These are phyloP conservation scores for Reticulitermes speratus DNA, from an alignment of 1,140 invertebrate species.

Conservation along the genomic window DNA sequence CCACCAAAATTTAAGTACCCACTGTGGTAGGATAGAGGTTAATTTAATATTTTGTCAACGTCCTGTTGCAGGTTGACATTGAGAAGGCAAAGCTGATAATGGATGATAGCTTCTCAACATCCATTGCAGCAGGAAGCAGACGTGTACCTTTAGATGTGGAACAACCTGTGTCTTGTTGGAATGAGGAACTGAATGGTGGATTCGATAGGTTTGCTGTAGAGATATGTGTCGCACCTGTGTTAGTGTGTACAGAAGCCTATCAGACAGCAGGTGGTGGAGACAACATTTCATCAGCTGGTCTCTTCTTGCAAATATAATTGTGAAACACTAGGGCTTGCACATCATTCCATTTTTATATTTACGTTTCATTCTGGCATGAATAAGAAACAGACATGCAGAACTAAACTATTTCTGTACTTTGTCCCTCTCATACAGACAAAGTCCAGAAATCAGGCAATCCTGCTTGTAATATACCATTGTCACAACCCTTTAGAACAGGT, in stretches of 20 bases:
- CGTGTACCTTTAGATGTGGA: conserved; percentile 62
- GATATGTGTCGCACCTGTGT: conserved; percentile 80
- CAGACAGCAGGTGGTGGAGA: conserved; percentile 86
- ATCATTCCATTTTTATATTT: background rate
- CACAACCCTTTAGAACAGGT: too few relatives aligned
- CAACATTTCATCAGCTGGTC: conserved; percentile 82
- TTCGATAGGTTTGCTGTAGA: conserved; percentile 49
- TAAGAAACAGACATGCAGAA: background rate
- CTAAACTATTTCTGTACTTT: background rate
- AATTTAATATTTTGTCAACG: background rate
- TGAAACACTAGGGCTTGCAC: conserved; percentile 30
- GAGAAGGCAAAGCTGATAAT: conserved; percentile 71
- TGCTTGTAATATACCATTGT: too few relatives aligned
- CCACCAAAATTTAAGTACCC: background rate
- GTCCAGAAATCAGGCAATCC: too few relatives aligned
- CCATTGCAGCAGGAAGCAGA: conserved; percentile 50
- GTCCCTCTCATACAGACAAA: background rate
- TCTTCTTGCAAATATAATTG: conserved; percentile 69
- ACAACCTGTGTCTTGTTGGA: conserved; percentile 79
- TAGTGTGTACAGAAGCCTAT: conserved; percentile 79
- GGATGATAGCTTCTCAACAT: conserved; percentile 83
- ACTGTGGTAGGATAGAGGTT: background rate
- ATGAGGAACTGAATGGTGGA: conserved; percentile 55
- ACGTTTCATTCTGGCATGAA: background rate
- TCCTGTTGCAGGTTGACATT: conserved; percentile 60